These are phyloP conservation scores for Aleiodes sp. DNA, from an alignment of 1,140 invertebrate genomes.

Conservation along the genomic window DNA sequence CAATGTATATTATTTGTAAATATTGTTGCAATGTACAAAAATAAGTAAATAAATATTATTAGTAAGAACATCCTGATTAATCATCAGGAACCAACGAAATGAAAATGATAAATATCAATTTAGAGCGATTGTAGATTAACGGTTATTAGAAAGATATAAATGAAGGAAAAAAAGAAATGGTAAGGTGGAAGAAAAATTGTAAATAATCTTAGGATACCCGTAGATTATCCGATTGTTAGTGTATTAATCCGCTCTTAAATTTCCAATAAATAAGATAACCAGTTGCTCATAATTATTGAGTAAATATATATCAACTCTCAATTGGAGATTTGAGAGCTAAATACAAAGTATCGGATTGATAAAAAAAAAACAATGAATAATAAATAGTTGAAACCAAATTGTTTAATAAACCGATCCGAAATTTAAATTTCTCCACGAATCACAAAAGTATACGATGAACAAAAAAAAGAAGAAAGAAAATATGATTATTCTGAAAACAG, in stretches of 20 bases:
- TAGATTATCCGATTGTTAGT: slow-evolving; percentile 45
- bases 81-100: slow-evolving; percentile 48
- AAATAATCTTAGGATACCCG: slow-evolving; percentile 53
- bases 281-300: neutral
- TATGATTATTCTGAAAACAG: neutral
- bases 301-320: slow-evolving; percentile 36
- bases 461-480: no score
- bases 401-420: slow-evolving; percentile 54
- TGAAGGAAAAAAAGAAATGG: no score
- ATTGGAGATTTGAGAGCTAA: slow-evolving; percentile 41
- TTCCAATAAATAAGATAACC: neutral
- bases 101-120: slow-evolving; percentile 30
- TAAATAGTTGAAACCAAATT: slow-evolving; percentile 47
- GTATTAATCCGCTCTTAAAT: slow-evolving; percentile 17
- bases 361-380: slow-evolving; percentile 32
- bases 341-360: slow-evolving; percentile 37
- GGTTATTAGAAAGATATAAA: slow-evolving; percentile 56
- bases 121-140: slow-evolving; percentile 52
- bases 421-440: slow-evolving; percentile 50
- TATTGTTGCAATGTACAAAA: slow-evolving; percentile 62
- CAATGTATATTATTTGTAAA: slow-evolving; percentile 60
- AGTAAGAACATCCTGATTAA: slow-evolving; percentile 30
- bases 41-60: slow-evolving; percentile 39
- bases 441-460: slow-evolving; percentile 60
- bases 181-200: slow-evolving; percentile 43